A percentile compares a stretch with the other conserved stretches of the same genome.
Conservation (phyloP, 2,113 vertebrate genomes). For the Prionailurus viverrinus region DNA sequence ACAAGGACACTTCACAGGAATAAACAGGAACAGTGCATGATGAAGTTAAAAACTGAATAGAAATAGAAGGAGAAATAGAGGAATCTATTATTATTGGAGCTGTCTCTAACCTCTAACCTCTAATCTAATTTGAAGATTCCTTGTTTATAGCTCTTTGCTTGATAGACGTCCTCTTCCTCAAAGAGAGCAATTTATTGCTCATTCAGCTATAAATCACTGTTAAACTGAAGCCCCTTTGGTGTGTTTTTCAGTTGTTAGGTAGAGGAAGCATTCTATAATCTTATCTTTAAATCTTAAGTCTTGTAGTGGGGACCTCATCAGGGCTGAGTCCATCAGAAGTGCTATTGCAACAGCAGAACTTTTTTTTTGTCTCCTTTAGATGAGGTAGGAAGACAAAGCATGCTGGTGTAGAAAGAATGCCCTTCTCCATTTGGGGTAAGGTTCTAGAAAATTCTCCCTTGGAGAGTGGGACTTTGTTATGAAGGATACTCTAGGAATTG, state of each 20-base stretch:
- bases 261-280: neutral
- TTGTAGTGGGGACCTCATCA: neutral
- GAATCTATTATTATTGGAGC: neutral
- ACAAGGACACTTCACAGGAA: neutral
- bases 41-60: neutral
- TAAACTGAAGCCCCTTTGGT: neutral
- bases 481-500: neutral
- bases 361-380: neutral
- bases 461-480: neutral
- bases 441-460: neutral
- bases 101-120: neutral
- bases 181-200: neutral
- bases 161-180: neutral
- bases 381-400: neutral
- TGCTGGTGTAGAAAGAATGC: neutral
- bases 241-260: neutral
- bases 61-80: neutral
- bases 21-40: neutral
- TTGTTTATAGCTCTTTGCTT: neutral
- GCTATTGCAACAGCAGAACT: neutral
- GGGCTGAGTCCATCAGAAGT: neutral
- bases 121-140: neutral
- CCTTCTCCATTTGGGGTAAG: neutral
- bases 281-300: neutral
- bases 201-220: neutral